Base-by-base conservation (phyloP, 2,113 vertebrate genomes). In the Oxyura jamaicensis region DNA sequence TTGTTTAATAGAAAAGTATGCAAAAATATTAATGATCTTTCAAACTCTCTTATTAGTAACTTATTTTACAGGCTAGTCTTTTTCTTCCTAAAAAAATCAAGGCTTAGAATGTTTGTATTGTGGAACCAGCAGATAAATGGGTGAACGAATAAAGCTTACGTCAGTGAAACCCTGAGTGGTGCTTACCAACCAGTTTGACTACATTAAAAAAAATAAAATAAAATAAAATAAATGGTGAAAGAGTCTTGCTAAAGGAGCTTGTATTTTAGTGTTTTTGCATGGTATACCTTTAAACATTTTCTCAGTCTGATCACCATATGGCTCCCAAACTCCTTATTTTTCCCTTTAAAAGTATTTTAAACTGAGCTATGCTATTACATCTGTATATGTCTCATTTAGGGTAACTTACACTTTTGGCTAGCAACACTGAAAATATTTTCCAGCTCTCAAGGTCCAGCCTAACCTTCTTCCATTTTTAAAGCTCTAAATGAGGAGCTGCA, bases 391-490 rank as follows among this genome's bases (percentile, higher is more conserved):
- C 96, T 95, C 95, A 76, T 96, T 97, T 96, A 96, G 93, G 86
- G 88, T 96, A 97, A 94, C 91, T 96, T 94, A 94, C 95, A 91
- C 94, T 96, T 97, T 94, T 96, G 96, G 93, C 96, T 79, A 84
- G 67, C 74, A 95, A 85, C 41, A 74, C 77, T 2, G 3, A 93
- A 95, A 96, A 95, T 96, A 95, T 96, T 97, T 97, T 96, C 96
- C 95, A 96, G 77, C 86, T 97, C 77, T 95, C 80, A 83, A 94
- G 83, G 92, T 96, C 93, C 96, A 94, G 77, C 93, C 77, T 94
- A 95, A 96, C 93, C 83, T 92, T 93, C 96, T 96, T 96, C 88
- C 93, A 93, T 95, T 97, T 96, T 89, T 93, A 95, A 97, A 96
- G 83, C 80, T 86, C 86, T 94, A 94, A 96, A 97, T 89, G 95